Conservation (phyloP, 2,888 invertebrate genomes). For the Cinara cedri region DNA sequence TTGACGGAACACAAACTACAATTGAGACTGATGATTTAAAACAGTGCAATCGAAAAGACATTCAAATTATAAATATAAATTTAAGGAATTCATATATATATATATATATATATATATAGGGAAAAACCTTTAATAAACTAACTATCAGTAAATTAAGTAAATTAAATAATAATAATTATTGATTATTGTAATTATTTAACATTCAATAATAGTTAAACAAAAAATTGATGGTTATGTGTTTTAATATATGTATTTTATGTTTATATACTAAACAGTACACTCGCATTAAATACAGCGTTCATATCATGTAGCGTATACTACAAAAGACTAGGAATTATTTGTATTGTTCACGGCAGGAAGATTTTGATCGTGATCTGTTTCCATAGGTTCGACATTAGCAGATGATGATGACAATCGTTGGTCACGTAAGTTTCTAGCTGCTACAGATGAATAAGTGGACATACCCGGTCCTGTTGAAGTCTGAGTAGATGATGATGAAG, state of each 20-base stretch:
- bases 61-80: slow-evolving; percentile 1
- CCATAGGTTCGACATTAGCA: slow-evolving; percentile 48
- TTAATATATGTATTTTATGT: slow-evolving; percentile 21
- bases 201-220: not conserved
- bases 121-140: too few relatives aligned
- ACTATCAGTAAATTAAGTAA: too few relatives aligned
- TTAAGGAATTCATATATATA: not conserved
- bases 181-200: not conserved
- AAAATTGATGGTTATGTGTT: slow-evolving; percentile 14
- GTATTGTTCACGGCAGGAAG: slow-evolving; percentile 48
- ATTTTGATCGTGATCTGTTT: slow-evolving; percentile 55
- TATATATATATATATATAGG: not conserved
- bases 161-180: too few relatives aligned
- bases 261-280: slow-evolving; percentile 13
- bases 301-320: slow-evolving; percentile 7
- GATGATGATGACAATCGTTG: slow-evolving; percentile 34
- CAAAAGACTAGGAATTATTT: slow-evolving; percentile 46
- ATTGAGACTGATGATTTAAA: slow-evolving; percentile 13
- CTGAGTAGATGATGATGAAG: slow-evolving; percentile 47
- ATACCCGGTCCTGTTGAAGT: slow-evolving; percentile 41
- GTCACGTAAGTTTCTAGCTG: slow-evolving; percentile 50
- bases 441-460: slow-evolving; percentile 49
- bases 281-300: slow-evolving; percentile 10
- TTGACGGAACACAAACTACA: slow-evolving; percentile 11
- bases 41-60: slow-evolving; percentile 5